phyloP scores from a whole-genome alignment of 2,888 invertebrate genomes.

The Latrodectus elegans region DNA sequence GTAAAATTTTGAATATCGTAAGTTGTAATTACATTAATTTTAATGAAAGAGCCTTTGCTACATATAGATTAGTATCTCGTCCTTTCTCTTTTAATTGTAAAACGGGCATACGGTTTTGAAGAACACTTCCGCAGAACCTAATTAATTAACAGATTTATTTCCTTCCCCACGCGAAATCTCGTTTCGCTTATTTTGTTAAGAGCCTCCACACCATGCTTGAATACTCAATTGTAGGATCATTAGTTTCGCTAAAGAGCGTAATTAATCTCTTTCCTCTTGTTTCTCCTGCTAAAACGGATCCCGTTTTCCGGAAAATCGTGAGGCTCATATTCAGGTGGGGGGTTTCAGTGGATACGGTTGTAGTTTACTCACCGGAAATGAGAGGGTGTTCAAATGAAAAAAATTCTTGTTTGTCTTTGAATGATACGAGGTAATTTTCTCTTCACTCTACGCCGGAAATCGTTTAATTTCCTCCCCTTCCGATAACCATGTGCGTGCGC shows the following conservation, averaged over 20 bases:
- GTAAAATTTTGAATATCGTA: too few relatives aligned
- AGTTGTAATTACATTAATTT: too few relatives aligned
- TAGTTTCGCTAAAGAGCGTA: not conserved
- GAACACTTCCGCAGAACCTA: not conserved
- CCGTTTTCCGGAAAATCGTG: constrained; percentile 5
- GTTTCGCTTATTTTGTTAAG: not conserved
- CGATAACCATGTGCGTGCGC: not conserved
- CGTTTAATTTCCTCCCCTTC: not conserved
- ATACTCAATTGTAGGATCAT: not conserved
- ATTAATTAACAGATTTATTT: not conserved
- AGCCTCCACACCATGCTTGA: not conserved
- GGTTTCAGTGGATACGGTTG: too few relatives aligned
- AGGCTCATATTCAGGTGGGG: not conserved
- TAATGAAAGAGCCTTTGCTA: too few relatives aligned
- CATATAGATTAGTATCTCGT: too few relatives aligned
- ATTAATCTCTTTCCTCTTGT: not conserved
- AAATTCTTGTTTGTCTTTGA: not conserved
- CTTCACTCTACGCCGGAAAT: not conserved
- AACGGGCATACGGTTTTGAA: not conserved
- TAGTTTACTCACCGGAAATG: too few relatives aligned
- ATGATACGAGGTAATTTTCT: not conserved
- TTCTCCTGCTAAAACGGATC: not conserved
- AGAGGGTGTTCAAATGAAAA: too few relatives aligned
- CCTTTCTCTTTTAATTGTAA: not conserved
- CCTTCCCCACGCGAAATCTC: not conserved